Conservation (phyloP, 2,797 vertebrate species). For the Ispidina lecontei region DNA sequence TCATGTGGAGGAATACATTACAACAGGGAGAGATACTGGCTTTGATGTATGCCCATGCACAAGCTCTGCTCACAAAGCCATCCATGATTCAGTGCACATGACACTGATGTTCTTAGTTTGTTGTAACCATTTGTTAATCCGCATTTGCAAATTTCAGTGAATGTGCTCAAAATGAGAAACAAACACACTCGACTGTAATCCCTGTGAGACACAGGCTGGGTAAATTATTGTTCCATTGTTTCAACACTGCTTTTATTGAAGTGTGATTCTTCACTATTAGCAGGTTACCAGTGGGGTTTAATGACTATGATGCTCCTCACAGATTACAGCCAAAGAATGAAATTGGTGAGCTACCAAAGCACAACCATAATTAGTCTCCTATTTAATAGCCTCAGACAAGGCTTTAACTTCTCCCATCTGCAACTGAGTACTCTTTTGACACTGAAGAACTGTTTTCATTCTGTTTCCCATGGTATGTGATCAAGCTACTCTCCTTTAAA, state of each 20-base stretch:
- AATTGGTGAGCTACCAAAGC: slow-evolving; percentile 63
- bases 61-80: slow-evolving; percentile 24
- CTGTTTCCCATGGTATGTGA: not conserved
- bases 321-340: slow-evolving; percentile 50
- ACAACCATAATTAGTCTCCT: slow-evolving; percentile 50
- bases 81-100: not conserved
- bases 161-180: slow-evolving; percentile 59
- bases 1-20: slow-evolving; percentile 66
- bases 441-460: slow-evolving; percentile 2
- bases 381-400: slow-evolving; percentile 53
- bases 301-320: slow-evolving; percentile 26
- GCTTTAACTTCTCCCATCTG: slow-evolving; percentile 53
- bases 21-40: slow-evolving; percentile 9
- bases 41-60: slow-evolving; percentile 67
- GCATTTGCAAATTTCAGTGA: slow-evolving; percentile 52
- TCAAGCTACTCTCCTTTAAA: not conserved
- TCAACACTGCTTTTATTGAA: slow-evolving; percentile 41
- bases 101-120: slow-evolving; percentile 35
- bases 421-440: slow-evolving; percentile 13
- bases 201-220: not conserved
- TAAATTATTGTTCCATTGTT: slow-evolving; percentile 57
- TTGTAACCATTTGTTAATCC: slow-evolving; percentile 43
- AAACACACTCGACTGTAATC: slow-evolving; percentile 43
- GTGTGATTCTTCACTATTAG: slow-evolving; percentile 28
- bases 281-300: slow-evolving; percentile 30